Conservation (phyloP, 2,113 vertebrate genomes). For the Brachirus orientalis region DNA sequence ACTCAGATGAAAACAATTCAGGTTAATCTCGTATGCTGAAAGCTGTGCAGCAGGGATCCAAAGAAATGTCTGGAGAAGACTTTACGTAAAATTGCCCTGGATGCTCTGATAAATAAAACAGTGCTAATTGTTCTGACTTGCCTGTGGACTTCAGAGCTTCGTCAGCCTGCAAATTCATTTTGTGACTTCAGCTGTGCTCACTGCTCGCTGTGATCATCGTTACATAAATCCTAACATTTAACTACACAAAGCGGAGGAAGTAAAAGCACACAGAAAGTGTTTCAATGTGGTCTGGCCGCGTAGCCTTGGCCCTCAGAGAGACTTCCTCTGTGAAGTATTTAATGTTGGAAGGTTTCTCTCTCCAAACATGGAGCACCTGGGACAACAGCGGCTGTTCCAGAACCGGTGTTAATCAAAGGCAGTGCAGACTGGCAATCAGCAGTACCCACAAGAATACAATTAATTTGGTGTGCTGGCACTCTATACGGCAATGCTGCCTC, state of each 20-base stretch:
- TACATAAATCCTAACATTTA: conserved; percentile 74
- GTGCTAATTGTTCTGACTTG: conserved; percentile 58
- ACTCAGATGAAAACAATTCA: conserved; percentile 73
- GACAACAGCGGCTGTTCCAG: conserved; percentile 82
- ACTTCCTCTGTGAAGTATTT: conserved; percentile 82
- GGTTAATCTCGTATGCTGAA: conserved; percentile 71
- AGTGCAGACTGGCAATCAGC: conserved; percentile 75
- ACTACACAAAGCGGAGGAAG: conserved; percentile 73
- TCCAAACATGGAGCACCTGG: conserved; percentile 84
- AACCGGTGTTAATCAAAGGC: conserved; percentile 81
- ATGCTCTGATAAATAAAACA: conserved; percentile 52
- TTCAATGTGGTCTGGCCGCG: conserved; percentile 74
- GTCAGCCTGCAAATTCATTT: conserved; percentile 45
- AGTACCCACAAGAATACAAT: conserved; percentile 77
- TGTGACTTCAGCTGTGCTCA: conserved; percentile 41
- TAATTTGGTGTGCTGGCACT: conserved; percentile 71
- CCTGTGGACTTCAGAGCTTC: conserved; percentile 43
- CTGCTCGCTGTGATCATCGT: conserved; percentile 66
- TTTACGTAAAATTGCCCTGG: conserved; percentile 32
- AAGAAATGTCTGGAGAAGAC: conserved; percentile 56
- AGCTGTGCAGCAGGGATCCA: conserved; percentile 60
- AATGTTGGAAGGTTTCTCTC: conserved; percentile 77
- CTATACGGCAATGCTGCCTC: conserved; percentile 43
- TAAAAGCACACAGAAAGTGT: conserved; percentile 71
- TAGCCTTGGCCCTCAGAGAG: conserved; percentile 71